A percentile compares a stretch with the other conserved stretches of the same genome.
These are phyloP conservation scores for Caenorhabditis wallacei DNA, from an alignment of 2,888 invertebrate genomes.

Conservation along the genomic window DNA sequence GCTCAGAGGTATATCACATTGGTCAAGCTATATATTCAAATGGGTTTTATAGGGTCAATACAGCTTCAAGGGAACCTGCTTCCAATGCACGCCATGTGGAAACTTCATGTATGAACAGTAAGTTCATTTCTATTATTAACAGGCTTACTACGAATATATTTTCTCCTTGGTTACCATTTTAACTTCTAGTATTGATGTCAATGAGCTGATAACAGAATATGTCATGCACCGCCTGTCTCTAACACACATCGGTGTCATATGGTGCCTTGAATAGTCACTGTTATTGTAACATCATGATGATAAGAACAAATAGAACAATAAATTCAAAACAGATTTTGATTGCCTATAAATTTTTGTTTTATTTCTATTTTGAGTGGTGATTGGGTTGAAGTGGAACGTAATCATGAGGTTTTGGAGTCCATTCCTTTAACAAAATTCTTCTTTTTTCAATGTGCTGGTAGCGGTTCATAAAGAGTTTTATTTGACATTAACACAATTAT, in stretches of 20 bases:
- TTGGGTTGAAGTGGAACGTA: neutral
- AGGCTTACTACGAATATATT: neutral
- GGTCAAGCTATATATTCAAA: neutral
- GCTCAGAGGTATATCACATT: slow-evolving; percentile 28
- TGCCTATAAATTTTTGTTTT: neutral
- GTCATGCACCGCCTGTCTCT: slow-evolving; percentile 19
- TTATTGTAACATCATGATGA: slow-evolving; percentile 34
- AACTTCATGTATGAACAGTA: slow-evolving; percentile 69
- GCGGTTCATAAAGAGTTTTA: no score
- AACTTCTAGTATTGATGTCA: slow-evolving; percentile 18
- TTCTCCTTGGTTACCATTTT: neutral
- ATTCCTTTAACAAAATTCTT: no score
- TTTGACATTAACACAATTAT: no score
- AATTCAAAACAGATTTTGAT: slow-evolving; percentile 13
- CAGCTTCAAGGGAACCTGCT: slow-evolving; percentile 59
- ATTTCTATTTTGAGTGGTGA: neutral
- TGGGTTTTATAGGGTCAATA: slow-evolving; percentile 56
- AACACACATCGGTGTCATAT: slow-evolving; percentile 46
- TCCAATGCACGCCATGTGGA: slow-evolving; percentile 67
- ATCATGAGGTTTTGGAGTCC: no score
- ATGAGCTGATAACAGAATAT: slow-evolving; percentile 24
- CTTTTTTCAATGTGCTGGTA: no score
- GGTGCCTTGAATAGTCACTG: slow-evolving; percentile 29
- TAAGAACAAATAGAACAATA: slow-evolving; percentile 8
- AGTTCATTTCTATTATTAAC: slow-evolving; percentile 11